These are phyloP conservation scores for Cygnus atratus DNA, from an alignment of 2,113 vertebrate species.

Conservation along the genomic window DNA sequence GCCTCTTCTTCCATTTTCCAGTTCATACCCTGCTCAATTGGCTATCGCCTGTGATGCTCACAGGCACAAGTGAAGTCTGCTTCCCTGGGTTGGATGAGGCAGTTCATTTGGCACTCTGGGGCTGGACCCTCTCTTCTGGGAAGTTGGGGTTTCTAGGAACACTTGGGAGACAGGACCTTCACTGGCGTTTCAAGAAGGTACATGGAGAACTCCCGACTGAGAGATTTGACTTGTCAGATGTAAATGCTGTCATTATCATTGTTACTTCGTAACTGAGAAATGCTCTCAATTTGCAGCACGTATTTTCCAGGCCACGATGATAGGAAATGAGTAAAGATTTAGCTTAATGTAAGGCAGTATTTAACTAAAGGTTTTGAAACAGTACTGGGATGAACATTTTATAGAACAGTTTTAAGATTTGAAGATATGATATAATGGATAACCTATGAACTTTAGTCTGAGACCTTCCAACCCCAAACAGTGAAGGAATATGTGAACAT, in stretches of 20 bases:
- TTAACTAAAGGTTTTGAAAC: background rate
- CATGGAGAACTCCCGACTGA: background rate
- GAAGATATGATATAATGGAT: background rate
- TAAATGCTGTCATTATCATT: constrained; percentile 28
- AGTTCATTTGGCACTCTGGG: background rate
- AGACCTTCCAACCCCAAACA: background rate
- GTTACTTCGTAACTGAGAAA: background rate
- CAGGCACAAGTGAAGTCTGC: background rate
- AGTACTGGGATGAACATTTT: background rate
- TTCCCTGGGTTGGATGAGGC: background rate
- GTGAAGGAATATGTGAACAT: background rate
- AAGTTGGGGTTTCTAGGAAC: background rate
- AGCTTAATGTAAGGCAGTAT: background rate
- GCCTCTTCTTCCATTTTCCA: fast-evolving
- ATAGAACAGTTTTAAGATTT: background rate
- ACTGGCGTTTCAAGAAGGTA: background rate
- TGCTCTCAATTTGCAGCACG: background rate
- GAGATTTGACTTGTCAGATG: constrained; percentile 26
- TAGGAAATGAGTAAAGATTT: background rate
- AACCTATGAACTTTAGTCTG: background rate
- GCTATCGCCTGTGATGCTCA: background rate
- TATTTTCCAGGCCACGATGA: background rate
- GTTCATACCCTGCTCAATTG: background rate
- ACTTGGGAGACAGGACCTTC: background rate
- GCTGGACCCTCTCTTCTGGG: background rate